Evolutionary conservation across 2,888 invertebrate genomes (phyloP).

Genomic region (Phoenoteleia sp.): DNA sequence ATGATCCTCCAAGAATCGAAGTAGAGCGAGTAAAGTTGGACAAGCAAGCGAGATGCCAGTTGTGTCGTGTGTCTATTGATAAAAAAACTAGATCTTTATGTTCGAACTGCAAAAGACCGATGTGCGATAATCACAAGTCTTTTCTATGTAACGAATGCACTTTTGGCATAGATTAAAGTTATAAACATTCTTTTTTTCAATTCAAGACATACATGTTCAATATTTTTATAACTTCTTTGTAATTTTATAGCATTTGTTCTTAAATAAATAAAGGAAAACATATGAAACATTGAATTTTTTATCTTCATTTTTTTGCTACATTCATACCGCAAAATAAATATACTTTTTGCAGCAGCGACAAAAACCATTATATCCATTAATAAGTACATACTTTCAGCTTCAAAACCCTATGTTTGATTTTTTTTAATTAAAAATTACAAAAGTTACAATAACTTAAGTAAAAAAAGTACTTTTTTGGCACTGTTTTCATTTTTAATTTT

Average conservation of each 20-base stretch:
- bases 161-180: background rate
- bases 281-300: background rate
- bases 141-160: conserved; percentile 54
- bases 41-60: conserved; percentile 26
- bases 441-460: no score
- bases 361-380: background rate
- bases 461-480: no score
- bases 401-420: background rate
- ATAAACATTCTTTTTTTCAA: background rate
- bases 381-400: background rate
- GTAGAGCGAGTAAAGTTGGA: background rate
- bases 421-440: no score
- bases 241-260: background rate
- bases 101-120: conserved; percentile 48
- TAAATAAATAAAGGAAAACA: background rate
- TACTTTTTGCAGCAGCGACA: background rate
- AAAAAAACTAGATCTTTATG: conserved; percentile 48
- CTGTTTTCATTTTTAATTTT: no score
- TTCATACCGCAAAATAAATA: background rate
- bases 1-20: background rate
- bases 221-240: no score
- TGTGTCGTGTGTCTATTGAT: conserved; percentile 43
- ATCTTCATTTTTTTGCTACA: background rate
- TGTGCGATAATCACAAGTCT: conserved; percentile 58
- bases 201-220: no score